These are phyloP conservation scores for Volucella bombylans DNA, from an alignment of 2,888 invertebrate genomes.

Conservation along the genomic window DNA sequence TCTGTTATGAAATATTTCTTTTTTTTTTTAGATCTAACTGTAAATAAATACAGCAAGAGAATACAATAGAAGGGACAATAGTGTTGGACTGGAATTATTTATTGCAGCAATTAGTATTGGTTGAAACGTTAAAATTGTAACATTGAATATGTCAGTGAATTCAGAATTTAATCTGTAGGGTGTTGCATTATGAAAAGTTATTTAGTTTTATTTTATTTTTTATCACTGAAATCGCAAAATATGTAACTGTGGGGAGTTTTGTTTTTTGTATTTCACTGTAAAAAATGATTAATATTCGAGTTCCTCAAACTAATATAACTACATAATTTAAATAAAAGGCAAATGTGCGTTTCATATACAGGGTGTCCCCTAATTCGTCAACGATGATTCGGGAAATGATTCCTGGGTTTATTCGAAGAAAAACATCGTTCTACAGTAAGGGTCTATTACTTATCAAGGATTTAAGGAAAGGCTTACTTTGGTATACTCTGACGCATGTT, in stretches of 20 bases:
- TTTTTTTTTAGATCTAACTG: conserved; percentile 9
- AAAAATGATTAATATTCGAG: too few relatives aligned
- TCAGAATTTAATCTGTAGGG: conserved; percentile 48
- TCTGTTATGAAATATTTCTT: conserved; percentile 55
- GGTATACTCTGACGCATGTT: too few relatives aligned
- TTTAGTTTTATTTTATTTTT: conserved; percentile 21
- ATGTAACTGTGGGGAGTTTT: conserved; percentile 11
- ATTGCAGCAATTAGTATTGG: conserved; percentile 64
- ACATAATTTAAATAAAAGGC: too few relatives aligned
- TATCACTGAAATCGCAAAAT: not conserved
- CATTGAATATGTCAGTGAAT: conserved; percentile 1
- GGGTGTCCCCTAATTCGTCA: too few relatives aligned
- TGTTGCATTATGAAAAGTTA: conserved; percentile 32
- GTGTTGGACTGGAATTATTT: conserved; percentile 47
- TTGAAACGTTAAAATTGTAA: conserved; percentile 42
- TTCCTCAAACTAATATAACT: too few relatives aligned
- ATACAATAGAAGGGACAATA: conserved; percentile 8
- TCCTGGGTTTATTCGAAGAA: too few relatives aligned
- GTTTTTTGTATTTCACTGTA: not conserved
- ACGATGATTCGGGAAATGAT: too few relatives aligned
- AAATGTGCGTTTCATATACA: too few relatives aligned
- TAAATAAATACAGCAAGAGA: conserved; percentile 18
- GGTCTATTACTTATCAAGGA: too few relatives aligned
- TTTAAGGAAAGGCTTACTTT: too few relatives aligned
- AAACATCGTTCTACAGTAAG: too few relatives aligned